Percentiles rank a stretch among this genome's conserved stretches.
These are phyloP conservation scores for Hirtodrosophila trivittata DNA, from an alignment of 2,888 invertebrate species.

Conservation along the genomic window DNA sequence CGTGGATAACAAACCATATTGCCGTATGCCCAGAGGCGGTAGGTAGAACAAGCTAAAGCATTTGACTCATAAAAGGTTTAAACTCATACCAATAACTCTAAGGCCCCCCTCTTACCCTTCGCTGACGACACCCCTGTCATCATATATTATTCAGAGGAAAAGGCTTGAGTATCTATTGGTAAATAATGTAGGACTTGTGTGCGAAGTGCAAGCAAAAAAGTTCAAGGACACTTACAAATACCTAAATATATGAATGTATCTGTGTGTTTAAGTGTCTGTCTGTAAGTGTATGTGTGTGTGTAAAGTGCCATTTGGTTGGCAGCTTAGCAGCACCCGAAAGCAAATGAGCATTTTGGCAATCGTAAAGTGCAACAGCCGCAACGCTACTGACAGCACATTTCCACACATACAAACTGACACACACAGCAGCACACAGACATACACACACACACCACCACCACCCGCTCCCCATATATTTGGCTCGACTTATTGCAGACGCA, in stretches of 20 bases:
- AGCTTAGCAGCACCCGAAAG: slow-evolving; percentile 26
- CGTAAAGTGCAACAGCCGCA: slow-evolving; percentile 55
- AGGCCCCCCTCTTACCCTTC: neutral
- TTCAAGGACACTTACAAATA: slow-evolving; percentile 57
- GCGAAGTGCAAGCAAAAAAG: slow-evolving; percentile 39
- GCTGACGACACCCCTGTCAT: neutral
- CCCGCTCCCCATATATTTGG: neutral
- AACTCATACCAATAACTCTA: too few species aligned
- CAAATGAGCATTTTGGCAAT: slow-evolving; percentile 40
- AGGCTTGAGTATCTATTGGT: neutral
- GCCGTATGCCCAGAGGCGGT: too few species aligned
- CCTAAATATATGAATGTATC: neutral
- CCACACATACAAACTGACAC: neutral
- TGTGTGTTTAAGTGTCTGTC: neutral
- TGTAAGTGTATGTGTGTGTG: neutral
- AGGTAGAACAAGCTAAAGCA: too few species aligned
- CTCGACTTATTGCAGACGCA: slow-evolving; percentile 19
- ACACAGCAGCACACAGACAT: neutral
- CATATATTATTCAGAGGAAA: neutral
- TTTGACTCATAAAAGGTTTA: too few species aligned
- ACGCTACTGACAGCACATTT: slow-evolving; percentile 31
- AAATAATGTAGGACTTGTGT: slow-evolving; percentile 18
- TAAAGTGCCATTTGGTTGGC: neutral
- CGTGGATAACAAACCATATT: too few species aligned
- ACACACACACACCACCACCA: neutral